phyloP scores from a whole-genome alignment of 2,797 vertebrate species.

The Hydrolagus colliei region DNA sequence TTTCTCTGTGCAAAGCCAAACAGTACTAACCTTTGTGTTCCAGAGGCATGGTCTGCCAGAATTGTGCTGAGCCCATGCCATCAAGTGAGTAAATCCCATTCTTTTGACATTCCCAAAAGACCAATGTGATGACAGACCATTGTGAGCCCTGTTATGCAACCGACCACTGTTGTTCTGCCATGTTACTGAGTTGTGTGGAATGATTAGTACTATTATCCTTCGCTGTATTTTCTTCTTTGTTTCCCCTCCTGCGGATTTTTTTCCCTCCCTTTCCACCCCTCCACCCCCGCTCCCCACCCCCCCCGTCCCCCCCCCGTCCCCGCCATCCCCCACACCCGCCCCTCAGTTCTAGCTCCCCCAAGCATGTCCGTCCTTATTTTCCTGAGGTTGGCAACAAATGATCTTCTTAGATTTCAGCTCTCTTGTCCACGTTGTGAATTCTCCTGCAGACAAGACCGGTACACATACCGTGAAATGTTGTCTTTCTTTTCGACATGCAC shows the following conservation, averaged over 20 bases:
- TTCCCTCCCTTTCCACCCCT: not conserved
- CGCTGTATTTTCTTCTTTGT: slow-evolving; percentile 21
- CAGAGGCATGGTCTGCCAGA: slow-evolving; percentile 7
- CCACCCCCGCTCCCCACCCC: not conserved
- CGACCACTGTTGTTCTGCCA: slow-evolving; percentile 3
- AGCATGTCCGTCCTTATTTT: no score
- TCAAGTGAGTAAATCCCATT: slow-evolving; percentile 25
- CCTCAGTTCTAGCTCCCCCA: not conserved
- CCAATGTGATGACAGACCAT: slow-evolving; percentile 24
- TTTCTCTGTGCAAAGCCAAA: slow-evolving; percentile 25
- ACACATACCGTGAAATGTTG: no score
- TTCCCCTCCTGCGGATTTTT: not conserved
- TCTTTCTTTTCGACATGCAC: no score
- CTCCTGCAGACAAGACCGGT: no score
- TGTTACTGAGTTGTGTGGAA: slow-evolving; percentile 15
- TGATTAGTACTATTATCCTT: slow-evolving; percentile 22
- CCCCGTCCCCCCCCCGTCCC: not conserved
- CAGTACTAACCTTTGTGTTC: slow-evolving; percentile 29
- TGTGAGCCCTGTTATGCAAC: slow-evolving; percentile 17
- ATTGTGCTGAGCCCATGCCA: slow-evolving; percentile 25
- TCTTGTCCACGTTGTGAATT: not conserved
- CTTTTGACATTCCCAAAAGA: slow-evolving; percentile 23
- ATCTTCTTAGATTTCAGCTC: no score
- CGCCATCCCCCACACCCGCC: no score
- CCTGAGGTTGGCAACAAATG: no score